Base-by-base conservation (phyloP, 2,888 invertebrate species). In the Osmoderma eremita region DNA sequence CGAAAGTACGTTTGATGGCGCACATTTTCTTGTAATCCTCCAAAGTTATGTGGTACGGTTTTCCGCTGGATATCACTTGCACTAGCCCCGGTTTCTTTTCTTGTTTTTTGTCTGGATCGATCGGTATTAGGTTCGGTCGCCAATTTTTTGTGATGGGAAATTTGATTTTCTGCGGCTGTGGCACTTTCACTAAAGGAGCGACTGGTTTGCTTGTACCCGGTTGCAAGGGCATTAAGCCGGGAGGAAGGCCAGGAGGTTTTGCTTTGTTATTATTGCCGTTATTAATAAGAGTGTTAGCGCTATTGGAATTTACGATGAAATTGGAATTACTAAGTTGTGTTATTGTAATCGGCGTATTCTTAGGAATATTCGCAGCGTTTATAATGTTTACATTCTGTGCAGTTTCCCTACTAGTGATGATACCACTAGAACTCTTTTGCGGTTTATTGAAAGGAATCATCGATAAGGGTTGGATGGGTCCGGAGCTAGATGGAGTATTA, bases 21-120 rank as follows among this genome's bases (percentile, higher is more conserved):
- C 90, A 91, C 91, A 91, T 91, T 71, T 91, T 90, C 80, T 91
- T 92, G 81, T 91, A 92, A 76, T 93, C 92, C 56, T 90, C 88
- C 38, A 92, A 86, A 2, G 91, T 91, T 74, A 93, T 89, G 78
- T 92, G 91, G 80, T 90, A 92, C 0, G 92, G 89, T 76, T 90
- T 90, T n/a, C 92, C 92, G 0, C 91, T 89, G 0, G 91, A 90
- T 77, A 90, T 88, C 0, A 91, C 90, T 75, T 91, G 90, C n/a
- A 91, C 89, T 18, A 90, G 82, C 65, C 88, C 88, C 2, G 88
- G 88, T 71, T 78, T 80, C 63, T 76, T 75, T 49, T 77, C 73
- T 2, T 72, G 63, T 66, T 78, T 80, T 71, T 79, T 79, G 17
- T 56, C 75, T 0, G 81, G 79, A 74, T 81, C 81, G 8, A 91